Conservation (phyloP, 2,888 invertebrate genomes). For the Norana najaformis region DNA sequence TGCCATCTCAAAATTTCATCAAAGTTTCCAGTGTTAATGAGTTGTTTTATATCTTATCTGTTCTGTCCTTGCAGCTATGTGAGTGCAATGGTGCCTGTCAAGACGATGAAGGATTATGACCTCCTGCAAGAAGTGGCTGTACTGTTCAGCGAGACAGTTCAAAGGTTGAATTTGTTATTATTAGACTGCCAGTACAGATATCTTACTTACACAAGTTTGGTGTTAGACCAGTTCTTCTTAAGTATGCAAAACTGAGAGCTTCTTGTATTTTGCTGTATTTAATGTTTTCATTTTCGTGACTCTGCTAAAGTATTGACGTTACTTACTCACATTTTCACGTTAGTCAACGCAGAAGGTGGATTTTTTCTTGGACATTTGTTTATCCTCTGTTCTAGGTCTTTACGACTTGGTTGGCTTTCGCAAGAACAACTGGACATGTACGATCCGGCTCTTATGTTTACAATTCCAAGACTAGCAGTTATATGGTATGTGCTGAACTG, state of each 20-base stretch:
- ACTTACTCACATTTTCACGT: background rate
- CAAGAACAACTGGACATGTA: slow-evolving; percentile 93
- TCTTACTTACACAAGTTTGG: background rate
- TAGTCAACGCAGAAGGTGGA: background rate
- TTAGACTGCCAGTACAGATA: background rate
- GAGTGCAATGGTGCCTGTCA: slow-evolving; percentile 98
- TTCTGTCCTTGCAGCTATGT: slow-evolving; percentile 76
- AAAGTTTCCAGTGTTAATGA: background rate
- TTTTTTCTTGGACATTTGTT: background rate
- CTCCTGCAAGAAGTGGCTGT: slow-evolving; percentile 85
- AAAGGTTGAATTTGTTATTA: slow-evolving; percentile 48
- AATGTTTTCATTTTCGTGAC: background rate
- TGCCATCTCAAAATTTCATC: too few relatives aligned
- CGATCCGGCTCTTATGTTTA: slow-evolving; percentile 97
- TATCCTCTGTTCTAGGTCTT: slow-evolving; percentile 68
- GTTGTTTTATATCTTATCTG: background rate
- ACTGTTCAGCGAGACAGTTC: slow-evolving; percentile 91
- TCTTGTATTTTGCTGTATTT: background rate
- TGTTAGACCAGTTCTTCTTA: background rate
- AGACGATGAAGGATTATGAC: slow-evolving; percentile 92
- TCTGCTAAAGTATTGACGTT: background rate
- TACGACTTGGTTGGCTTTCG: slow-evolving; percentile 78
- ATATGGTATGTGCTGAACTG: slow-evolving; percentile 71
- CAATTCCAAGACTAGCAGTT: slow-evolving; percentile 93
- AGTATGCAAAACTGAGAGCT: background rate